A percentile compares a stretch with the other conserved stretches of the same genome.
Conservation (phyloP, 2,888 invertebrate genomes). For the Leistus spinibarbis region DNA sequence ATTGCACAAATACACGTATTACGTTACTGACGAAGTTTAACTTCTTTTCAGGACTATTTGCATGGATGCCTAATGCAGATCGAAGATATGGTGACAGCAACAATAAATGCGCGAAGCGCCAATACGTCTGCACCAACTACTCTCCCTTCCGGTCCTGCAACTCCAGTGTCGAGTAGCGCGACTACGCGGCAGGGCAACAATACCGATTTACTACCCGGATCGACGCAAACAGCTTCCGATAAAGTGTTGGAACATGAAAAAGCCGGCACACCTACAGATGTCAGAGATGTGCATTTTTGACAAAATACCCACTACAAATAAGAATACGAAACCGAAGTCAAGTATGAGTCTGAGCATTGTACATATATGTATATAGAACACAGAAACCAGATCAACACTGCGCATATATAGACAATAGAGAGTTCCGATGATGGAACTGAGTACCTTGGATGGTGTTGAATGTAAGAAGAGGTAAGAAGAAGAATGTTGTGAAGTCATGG, state of each 20-base stretch:
- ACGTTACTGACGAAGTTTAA: too few relatives aligned
- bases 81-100: conserved; percentile 75
- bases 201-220: conserved; percentile 36
- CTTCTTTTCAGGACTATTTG: conserved; percentile 73
- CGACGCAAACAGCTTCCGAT: conserved; percentile 53
- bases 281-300: conserved; percentile 82
- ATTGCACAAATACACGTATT: too few relatives aligned
- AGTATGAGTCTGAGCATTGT: not conserved
- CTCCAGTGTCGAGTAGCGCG: conserved; percentile 41
- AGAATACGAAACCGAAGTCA: not conserved
- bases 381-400: conserved; percentile 5
- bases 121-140: conserved; percentile 44
- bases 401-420: not conserved
- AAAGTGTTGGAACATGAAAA: conserved; percentile 69
- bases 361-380: not conserved
- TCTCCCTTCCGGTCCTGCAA: conserved; percentile 40
- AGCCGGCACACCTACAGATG: conserved; percentile 84
- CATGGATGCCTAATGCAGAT: conserved; percentile 80
- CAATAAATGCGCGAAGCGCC: conserved; percentile 58
- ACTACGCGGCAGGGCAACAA: conserved; percentile 53
- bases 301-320: conserved; percentile 10
- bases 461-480: not conserved
- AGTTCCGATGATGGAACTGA: not conserved
- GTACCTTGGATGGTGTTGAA: not conserved
- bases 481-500: conserved; percentile 14